A percentile compares a stretch with the other conserved stretches of the same genome.
Conservation (phyloP, 2,888 invertebrate genomes). For the Sarcophaga caerulescens region DNA sequence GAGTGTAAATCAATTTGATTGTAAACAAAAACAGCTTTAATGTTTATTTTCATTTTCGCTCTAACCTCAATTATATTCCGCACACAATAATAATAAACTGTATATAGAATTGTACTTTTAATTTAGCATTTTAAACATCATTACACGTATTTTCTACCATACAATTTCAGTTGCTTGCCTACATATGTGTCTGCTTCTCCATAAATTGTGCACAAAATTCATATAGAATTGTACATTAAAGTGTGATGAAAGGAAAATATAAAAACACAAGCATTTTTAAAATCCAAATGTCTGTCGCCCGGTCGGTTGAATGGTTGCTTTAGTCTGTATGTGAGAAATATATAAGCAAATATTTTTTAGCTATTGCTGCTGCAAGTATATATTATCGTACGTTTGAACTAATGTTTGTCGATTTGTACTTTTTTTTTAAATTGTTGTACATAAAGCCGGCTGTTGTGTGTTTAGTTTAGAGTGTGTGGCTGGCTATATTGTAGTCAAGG, state of each 20-base stretch:
- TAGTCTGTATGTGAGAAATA: not conserved
- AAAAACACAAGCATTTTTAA: slow-evolving; percentile 16
- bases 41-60: slow-evolving; percentile 50
- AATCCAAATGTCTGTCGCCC: not conserved
- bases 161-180: not conserved
- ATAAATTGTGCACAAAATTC: not conserved
- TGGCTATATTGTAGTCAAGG: slow-evolving; percentile 22
- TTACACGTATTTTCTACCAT: not conserved
- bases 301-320: not conserved
- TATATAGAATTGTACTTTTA: slow-evolving; percentile 22
- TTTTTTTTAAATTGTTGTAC: slow-evolving; percentile 24
- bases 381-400: slow-evolving; percentile 26
- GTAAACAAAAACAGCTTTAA: slow-evolving; percentile 64
- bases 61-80: slow-evolving; percentile 48
- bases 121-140: slow-evolving; percentile 4
- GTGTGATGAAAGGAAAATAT: not conserved
- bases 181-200: not conserved
- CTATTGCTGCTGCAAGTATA: slow-evolving; percentile 36
- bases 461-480: slow-evolving; percentile 19
- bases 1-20: slow-evolving; percentile 47
- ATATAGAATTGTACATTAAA: not conserved
- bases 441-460: slow-evolving; percentile 59
- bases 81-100: not conserved
- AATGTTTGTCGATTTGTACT: slow-evolving; percentile 5
- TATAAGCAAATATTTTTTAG: slow-evolving; percentile 15